Evolutionary conservation across 1,140 invertebrate genomes (phyloP).

Genomic region (Platorchestia sp.): DNA sequence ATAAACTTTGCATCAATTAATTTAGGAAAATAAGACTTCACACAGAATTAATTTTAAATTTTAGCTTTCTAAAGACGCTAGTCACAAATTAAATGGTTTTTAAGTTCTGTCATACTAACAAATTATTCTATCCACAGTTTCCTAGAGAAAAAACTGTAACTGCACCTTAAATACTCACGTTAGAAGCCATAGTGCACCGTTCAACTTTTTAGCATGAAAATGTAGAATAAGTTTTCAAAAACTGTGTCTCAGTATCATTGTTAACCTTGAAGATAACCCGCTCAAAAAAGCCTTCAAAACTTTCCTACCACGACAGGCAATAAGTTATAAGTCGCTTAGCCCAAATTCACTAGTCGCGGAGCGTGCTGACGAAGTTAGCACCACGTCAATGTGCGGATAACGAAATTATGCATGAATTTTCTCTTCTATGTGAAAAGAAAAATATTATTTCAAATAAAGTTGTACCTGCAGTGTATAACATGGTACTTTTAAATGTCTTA

Average conservation of each 20-base stretch:
- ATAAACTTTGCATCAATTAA: too few species aligned
- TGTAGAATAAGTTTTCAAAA: background rate
- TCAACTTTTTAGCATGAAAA: background rate
- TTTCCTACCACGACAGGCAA: background rate
- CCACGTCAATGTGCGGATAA: background rate
- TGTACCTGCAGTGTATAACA: too few species aligned
- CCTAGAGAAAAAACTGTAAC: too few species aligned
- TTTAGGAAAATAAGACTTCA: too few species aligned
- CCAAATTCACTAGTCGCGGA: background rate
- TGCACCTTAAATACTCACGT: background rate
- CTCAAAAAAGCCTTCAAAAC: background rate
- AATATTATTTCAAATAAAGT: too few species aligned
- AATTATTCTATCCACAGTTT: too few species aligned
- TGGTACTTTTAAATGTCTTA: too few species aligned
- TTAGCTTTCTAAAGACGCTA: too few species aligned
- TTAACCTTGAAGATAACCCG: background rate
- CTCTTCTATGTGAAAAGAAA: too few species aligned
- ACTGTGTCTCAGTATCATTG: background rate
- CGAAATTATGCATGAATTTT: background rate
- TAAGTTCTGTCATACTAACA: too few species aligned
- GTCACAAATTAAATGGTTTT: too few species aligned
- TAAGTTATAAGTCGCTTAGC: background rate
- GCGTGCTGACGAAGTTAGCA: background rate
- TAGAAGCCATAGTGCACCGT: background rate
- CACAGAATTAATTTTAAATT: too few species aligned